These are phyloP conservation scores for Myotis davidii DNA, from an alignment of 2,113 vertebrate genomes.

Conservation along the genomic window DNA sequence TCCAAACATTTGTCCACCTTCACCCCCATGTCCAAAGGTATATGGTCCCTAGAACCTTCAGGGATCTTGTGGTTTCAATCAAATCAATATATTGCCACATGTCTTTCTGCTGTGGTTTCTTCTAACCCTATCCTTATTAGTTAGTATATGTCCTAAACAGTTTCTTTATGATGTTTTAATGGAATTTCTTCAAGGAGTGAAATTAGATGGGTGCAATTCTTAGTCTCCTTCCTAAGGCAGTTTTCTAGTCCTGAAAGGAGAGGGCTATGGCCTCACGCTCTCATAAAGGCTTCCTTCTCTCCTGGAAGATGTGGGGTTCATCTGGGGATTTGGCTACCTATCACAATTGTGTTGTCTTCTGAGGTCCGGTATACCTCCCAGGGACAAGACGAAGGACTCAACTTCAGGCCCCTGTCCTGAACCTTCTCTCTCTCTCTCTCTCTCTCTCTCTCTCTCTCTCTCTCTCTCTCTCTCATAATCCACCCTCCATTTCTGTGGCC, in stretches of 20 bases:
- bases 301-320: not conserved
- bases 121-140: not conserved
- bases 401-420: not conserved
- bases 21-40: not conserved
- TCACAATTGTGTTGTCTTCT: not conserved
- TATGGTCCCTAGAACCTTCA: not conserved
- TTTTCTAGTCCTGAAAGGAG: not conserved
- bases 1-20: not conserved
- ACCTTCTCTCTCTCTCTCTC: not conserved
- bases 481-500: not conserved
- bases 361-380: not conserved
- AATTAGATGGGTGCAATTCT: not conserved
- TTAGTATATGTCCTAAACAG: not conserved
- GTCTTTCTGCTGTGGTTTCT: not conserved
- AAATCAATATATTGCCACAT: not conserved
- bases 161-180: not conserved
- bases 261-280: fast-evolving
- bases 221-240: not conserved
- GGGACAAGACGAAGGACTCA: not conserved
- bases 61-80: not conserved
- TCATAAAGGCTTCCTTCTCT: not conserved
- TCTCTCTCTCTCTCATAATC: too few species aligned
- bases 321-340: not conserved
- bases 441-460: not conserved
- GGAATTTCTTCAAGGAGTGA: not conserved